phyloP scores from a whole-genome alignment of 2,797 vertebrate species.

The Amblyraja radiata region DNA sequence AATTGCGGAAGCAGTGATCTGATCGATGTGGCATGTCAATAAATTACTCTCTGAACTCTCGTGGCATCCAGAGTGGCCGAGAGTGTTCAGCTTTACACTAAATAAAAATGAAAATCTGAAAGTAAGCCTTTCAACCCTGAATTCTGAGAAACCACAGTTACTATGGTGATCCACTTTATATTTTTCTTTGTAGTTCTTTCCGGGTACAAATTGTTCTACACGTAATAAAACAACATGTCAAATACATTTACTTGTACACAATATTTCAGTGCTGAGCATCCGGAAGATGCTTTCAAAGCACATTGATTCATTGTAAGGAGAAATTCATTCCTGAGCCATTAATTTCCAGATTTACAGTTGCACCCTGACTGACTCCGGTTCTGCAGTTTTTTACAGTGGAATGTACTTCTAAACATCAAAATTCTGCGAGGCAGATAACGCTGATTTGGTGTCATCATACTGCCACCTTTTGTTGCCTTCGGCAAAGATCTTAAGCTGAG shows the following conservation, averaged over 20 bases:
- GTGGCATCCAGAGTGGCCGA: neutral
- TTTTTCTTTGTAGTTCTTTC: neutral
- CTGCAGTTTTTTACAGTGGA: neutral
- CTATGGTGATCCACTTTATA: slow-evolving; percentile 4
- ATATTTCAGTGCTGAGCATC: slow-evolving; percentile 20
- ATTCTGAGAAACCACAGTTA: slow-evolving; percentile 16
- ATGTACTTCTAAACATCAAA: neutral
- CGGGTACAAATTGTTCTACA: slow-evolving; percentile 25
- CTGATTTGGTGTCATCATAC: neutral
- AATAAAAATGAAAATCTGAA: slow-evolving; percentile 23
- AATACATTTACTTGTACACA: slow-evolving; percentile 22
- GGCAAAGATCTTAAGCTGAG: neutral
- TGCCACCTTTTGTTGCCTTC: neutral
- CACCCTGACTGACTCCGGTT: neutral
- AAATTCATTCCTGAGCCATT: slow-evolving; percentile 23
- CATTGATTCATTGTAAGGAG: slow-evolving; percentile 22
- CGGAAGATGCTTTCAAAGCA: slow-evolving; percentile 2
- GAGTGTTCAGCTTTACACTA: neutral
- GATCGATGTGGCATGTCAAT: slow-evolving; percentile 14
- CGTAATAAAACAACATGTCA: slow-evolving; percentile 31
- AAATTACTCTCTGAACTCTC: neutral
- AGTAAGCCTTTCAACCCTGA: neutral
- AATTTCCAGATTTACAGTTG: slow-evolving; percentile 24
- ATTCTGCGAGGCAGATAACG: neutral
- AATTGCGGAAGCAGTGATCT: slow-evolving; percentile 22